Evolutionary conservation across 2,888 invertebrate genomes (phyloP).

Genomic region (Xanthorhoe designata): DNA sequence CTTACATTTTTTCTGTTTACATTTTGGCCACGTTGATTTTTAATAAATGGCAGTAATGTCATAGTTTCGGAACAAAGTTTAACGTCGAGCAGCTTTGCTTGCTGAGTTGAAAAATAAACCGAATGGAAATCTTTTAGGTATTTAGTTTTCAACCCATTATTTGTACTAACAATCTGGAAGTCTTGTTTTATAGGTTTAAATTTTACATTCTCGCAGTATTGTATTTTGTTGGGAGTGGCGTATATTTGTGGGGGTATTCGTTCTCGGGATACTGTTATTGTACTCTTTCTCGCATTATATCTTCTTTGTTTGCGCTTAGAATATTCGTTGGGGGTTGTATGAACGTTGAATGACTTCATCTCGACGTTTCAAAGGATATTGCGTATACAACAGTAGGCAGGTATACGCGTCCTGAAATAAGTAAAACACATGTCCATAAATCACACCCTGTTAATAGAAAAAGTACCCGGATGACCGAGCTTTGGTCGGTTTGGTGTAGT

Average conservation of each 20-base stretch:
- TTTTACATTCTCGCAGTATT: conserved; percentile 1
- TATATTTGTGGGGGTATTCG: conserved; percentile 17
- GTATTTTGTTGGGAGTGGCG: background rate
- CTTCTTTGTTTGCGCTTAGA: conserved; percentile 34
- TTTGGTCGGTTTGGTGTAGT: no score
- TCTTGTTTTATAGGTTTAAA: background rate
- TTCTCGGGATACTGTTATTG: conserved; percentile 2
- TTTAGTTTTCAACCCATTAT: background rate
- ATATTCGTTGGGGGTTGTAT: conserved; percentile 18
- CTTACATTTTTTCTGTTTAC: background rate
- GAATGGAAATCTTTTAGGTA: conserved; percentile 11
- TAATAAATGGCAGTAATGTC: conserved; percentile 18
- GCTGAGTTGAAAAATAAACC: conserved; percentile 3
- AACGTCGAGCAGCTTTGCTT: conserved; percentile 5
- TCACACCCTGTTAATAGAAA: background rate
- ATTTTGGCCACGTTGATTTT: conserved; percentile 1
- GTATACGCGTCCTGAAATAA: conserved; percentile 22
- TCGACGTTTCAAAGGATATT: conserved; percentile 8
- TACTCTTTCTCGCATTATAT: conserved; percentile 8
- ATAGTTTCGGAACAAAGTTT: conserved; percentile 16
- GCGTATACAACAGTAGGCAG: conserved; percentile 8
- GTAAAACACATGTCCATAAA: background rate
- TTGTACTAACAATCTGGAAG: background rate
- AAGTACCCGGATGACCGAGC: no score
- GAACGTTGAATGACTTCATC: conserved; percentile 24